phyloP scores from a whole-genome alignment of 2,888 invertebrate species.

The Tenthredo livida region DNA sequence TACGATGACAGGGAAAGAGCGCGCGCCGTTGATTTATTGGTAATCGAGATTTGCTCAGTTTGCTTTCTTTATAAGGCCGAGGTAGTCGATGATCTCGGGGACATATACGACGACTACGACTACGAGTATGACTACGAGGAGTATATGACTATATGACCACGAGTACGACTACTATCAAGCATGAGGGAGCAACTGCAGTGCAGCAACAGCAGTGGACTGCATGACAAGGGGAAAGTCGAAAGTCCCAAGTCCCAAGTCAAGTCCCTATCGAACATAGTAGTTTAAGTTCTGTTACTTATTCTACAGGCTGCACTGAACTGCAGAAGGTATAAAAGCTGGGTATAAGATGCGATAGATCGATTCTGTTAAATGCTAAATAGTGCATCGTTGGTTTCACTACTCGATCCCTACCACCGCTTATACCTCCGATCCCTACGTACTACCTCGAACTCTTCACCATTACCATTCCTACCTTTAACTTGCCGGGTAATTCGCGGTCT shows the following conservation, averaged over 20 bases:
- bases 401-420: neutral
- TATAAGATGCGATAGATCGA: slow-evolving; percentile 34
- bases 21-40: slow-evolving; percentile 49
- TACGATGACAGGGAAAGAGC: slow-evolving; percentile 37
- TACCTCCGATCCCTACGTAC: neutral
- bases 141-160: neutral
- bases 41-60: slow-evolving; percentile 37
- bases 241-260: slow-evolving; percentile 32
- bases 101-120: neutral
- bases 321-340: neutral
- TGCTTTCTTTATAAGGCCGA: slow-evolving; percentile 42
- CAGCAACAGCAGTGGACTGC: neutral
- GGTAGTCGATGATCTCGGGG: slow-evolving; percentile 44
- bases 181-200: slow-evolving; percentile 24
- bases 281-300: neutral
- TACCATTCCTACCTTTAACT: neutral
- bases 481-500: slow-evolving; percentile 31
- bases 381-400: slow-evolving; percentile 28
- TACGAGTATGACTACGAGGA: neutral
- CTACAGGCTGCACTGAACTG: neutral
- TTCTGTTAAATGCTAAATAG: slow-evolving; percentile 49
- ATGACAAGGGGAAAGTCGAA: slow-evolving; percentile 48
- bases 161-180: neutral
- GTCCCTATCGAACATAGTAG: neutral
- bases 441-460: neutral